Base-by-base conservation (phyloP, 2,888 invertebrate genomes). In the Tachina grossa region DNA sequence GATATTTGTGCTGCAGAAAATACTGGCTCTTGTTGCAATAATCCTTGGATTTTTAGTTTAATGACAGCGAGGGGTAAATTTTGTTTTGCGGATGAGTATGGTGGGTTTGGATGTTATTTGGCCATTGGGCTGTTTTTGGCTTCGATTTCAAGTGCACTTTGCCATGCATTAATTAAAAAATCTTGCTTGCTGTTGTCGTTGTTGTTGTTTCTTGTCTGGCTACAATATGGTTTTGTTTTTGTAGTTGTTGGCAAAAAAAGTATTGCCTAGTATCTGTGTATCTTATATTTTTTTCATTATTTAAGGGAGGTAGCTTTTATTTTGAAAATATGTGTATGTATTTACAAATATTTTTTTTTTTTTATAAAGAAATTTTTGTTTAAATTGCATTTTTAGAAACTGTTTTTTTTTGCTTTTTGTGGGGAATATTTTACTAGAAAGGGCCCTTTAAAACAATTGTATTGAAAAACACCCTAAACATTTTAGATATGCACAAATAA, bases 111-210 rank as follows among this genome's bases (percentile, higher is more conserved):
- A 13, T 55, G 49, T 47, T 71, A 76, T 85, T 85, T 85, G 85
- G 85, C 85, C 85, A 85, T 31, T 85, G 85, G 85, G 76, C 85
- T 82, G 78, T 72, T 71, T 82, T 75, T 85, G 83, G 85, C 85
- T 85, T 85, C 83, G 61, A 79, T 85, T 72, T 83, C 85, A 83
- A 85, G 85, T 85, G 85, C 85, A 85, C 85, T 85, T 85, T 85
- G 77, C 83, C 76, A 76, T 85, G 83, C 85, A 85, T 83, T 85
- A 85, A 85, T 85, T 85, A 85, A 83, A 83, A 85, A 82, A 75
- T 65, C 22, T 78, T 68, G 39, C 39, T 79, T 55, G 47, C 9
- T 68, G 49, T 59, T 41, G 47, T 59, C 16, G 45, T n/a, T n/a
- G n/a, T n/a, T 78, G 41, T 14, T 72, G 68, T 13, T 71, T 43